A percentile compares a stretch with the other conserved stretches of the same genome.
Evolutionary conservation across 2,113 vertebrate species (phyloP).

Genomic region (Percina caprodes): DNA sequence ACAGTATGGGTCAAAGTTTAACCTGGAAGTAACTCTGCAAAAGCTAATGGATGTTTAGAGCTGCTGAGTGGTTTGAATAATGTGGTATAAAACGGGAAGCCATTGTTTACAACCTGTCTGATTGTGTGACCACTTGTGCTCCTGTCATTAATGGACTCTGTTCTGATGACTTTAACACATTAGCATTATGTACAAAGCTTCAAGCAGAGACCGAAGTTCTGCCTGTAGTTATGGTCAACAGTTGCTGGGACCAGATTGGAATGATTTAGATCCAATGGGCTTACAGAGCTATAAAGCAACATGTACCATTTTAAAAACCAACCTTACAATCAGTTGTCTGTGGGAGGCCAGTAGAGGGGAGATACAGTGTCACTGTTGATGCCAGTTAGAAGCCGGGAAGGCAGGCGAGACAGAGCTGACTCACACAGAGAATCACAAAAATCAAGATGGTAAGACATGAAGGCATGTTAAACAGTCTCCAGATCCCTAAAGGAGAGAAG

Average conservation of each 20-base stretch:
- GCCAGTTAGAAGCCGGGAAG: conserved; percentile 12
- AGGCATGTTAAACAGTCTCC: conserved; percentile 3
- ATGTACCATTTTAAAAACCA: neutral
- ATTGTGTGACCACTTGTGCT: too few relatives aligned
- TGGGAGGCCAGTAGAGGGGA: conserved; percentile 7
- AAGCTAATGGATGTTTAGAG: neutral
- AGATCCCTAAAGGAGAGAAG: neutral
- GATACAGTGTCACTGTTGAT: neutral
- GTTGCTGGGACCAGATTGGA: too few relatives aligned
- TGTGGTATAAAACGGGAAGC: neutral
- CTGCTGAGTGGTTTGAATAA: conserved; percentile 1
- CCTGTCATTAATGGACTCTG: neutral
- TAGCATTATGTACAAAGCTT: neutral
- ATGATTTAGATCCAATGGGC: neutral
- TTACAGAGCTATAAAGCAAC: neutral
- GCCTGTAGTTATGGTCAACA: neutral
- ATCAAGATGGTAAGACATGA: conserved; percentile 25
- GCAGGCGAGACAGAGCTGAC: neutral
- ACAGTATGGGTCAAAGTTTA: conserved; percentile 15
- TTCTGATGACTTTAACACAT: neutral
- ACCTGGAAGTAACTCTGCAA: neutral
- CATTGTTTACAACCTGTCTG: neutral
- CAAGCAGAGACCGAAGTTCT: neutral
- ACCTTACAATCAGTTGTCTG: neutral
- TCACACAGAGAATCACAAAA: conserved; percentile 14